Conservation (phyloP, 1,140 invertebrate genomes). For the Drosophila teissieri region DNA sequence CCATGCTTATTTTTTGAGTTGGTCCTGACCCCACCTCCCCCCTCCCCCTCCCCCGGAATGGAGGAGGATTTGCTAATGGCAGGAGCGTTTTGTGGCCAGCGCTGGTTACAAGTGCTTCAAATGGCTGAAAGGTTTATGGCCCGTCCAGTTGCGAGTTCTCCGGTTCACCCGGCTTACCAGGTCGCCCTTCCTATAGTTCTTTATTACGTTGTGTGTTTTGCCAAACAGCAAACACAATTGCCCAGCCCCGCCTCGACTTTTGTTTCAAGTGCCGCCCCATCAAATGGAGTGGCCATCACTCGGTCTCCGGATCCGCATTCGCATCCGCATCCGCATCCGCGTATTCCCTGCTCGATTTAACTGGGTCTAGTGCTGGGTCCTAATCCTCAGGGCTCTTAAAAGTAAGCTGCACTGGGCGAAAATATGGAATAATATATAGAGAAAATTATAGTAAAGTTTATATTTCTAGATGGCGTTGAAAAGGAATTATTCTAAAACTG, state of each 20-base stretch:
- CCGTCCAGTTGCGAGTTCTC: constrained; percentile 28
- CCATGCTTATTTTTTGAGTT: constrained; percentile 53
- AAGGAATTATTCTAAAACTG: background rate
- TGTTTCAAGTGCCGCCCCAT: constrained; percentile 62
- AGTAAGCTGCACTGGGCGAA: background rate
- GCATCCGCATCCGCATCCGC: constrained; percentile 19
- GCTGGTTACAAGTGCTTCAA: constrained; percentile 35
- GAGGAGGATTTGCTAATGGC: constrained; percentile 38
- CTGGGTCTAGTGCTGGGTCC: constrained; percentile 29
- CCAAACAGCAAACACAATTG: constrained; percentile 77
- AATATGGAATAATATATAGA: background rate
- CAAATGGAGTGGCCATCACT: constrained; percentile 59
- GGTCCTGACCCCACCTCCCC: background rate
- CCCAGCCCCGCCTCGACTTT: constrained; percentile 53
- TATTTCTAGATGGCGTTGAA: background rate
- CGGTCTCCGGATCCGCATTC: constrained; percentile 16
- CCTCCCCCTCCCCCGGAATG: background rate
- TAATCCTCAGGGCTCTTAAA: constrained; percentile 7
- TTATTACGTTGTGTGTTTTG: constrained; percentile 70
- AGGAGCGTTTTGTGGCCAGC: constrained; percentile 38
- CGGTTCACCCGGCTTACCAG: background rate
- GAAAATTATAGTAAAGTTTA: too few relatives aligned
- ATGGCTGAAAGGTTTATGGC: constrained; percentile 54
- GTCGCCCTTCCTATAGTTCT: constrained; percentile 50
- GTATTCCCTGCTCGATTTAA: constrained; percentile 62